Evolutionary conservation across 1,140 invertebrate species (phyloP), one percentile per base, ranked within the genome.

Genomic region (Octopus bimaculoides): DNA sequence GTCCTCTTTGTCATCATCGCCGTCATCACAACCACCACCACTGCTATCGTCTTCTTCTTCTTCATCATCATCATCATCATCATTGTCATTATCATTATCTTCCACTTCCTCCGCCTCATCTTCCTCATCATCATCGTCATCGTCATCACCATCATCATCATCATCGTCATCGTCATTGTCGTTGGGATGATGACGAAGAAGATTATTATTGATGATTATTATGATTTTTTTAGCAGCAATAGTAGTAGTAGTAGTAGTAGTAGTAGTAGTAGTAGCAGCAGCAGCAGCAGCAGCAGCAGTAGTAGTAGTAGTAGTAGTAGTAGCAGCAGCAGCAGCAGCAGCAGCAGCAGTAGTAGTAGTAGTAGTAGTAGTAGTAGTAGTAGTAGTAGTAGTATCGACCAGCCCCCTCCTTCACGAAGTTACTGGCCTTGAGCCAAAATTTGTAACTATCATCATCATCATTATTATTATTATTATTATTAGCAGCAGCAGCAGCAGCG

Each of bases 301-400:
- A 61, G 56, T 61, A 61, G 56, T 61, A 61, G 56, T 61, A 61
- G 56, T 61, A 61, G 56, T 61, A 61, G 56, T 61, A 61, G 56
- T 61, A 61, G n/a, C n/a, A n/a, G n/a, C n/a, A n/a, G n/a, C n/a
- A n/a, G n/a, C n/a, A n/a, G n/a, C n/a, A n/a, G n/a, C n/a, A n/a
- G n/a, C n/a, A n/a, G n/a, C n/a, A n/a, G n/a, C n/a, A n/a, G 56
- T 61, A 61, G 56, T 61, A 61, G 56, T 61, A 61, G 56, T 61
- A 61, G 56, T 61, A 61, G 56, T 61, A 61, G 56, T 61, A 61
- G 56, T 61, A 61, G 56, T 61, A 61, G 56, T 61, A 61, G 56
- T 61, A 3, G 56, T 61, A 3, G 56, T 61, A 3, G 56, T 61
- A 3, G 56, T 61, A 61, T 41, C 26, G 26, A 41, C 26, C 2